phyloP scores from a whole-genome alignment of 2,888 invertebrate species.

The Esperia sulphurella region DNA sequence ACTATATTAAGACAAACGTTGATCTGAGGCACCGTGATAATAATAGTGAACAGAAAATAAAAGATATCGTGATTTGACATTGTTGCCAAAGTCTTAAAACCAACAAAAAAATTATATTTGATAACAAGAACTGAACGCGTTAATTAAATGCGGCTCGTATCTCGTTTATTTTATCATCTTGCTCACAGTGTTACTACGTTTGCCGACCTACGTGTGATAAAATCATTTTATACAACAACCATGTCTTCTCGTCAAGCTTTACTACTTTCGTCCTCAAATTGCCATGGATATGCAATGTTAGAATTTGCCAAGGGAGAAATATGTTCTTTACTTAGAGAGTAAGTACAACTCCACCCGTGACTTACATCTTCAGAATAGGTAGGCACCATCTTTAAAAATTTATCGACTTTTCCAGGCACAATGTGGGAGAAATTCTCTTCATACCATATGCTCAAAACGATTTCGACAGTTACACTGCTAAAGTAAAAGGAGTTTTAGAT shows the following conservation, averaged over 20 bases:
- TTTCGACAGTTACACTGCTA: slow-evolving; percentile 82
- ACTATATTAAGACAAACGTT: no score
- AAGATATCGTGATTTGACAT: no score
- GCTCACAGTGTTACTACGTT: background rate
- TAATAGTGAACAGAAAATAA: no score
- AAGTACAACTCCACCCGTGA: slow-evolving; percentile 36
- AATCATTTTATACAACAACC: slow-evolving; percentile 12
- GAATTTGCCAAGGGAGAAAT: slow-evolving; percentile 84
- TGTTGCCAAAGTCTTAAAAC: no score
- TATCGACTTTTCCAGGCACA: slow-evolving; percentile 72
- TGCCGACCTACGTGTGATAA: background rate
- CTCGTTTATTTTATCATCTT: background rate
- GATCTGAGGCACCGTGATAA: no score
- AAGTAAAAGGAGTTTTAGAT: slow-evolving; percentile 77
- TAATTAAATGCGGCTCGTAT: background rate
- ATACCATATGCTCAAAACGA: slow-evolving; percentile 86
- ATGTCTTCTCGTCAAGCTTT: slow-evolving; percentile 73
- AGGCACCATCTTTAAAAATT: background rate
- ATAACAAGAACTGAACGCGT: no score
- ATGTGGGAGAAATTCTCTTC: slow-evolving; percentile 83
- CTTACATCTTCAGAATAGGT: background rate
- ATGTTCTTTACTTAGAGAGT: slow-evolving; percentile 79
- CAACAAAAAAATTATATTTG: no score
- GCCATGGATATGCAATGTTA: slow-evolving; percentile 82
- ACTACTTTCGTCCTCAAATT: slow-evolving; percentile 84